Percentiles rank a stretch among this genome's conserved stretches.
Conservation (phyloP, 2,113 vertebrate genomes). For the Trichechus manatus region DNA sequence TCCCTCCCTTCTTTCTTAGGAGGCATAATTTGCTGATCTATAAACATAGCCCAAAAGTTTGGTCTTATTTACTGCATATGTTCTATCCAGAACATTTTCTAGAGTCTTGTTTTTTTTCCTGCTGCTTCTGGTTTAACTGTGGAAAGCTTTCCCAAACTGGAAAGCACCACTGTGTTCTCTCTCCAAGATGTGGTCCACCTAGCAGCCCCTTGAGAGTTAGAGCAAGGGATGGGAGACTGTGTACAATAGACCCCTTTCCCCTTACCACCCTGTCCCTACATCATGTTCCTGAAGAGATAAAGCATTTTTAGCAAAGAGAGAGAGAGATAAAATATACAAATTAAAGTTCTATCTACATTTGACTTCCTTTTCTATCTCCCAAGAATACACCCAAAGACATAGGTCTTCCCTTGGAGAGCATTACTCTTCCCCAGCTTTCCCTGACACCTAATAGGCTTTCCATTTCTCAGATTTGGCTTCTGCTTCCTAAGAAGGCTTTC, state of each 20-base stretch:
- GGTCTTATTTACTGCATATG: neutral
- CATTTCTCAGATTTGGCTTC: neutral
- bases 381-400: neutral
- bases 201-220: neutral
- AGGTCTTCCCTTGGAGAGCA: neutral
- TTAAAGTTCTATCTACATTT: slow-evolving; percentile 33
- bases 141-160: neutral
- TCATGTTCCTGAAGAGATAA: neutral
- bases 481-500: neutral
- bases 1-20: neutral
- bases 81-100: slow-evolving; percentile 40
- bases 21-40: neutral
- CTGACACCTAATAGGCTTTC: neutral
- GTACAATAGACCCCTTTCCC: neutral
- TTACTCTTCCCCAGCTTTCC: neutral
- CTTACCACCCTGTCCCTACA: neutral
- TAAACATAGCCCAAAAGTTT: neutral
- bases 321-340: neutral
- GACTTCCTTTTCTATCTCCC: neutral
- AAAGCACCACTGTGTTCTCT: slow-evolving; percentile 1
- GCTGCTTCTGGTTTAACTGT: neutral
- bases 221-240: neutral
- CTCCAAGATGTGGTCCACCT: neutral
- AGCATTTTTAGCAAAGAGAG: neutral
- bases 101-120: neutral